Evolutionary conservation across 2,888 invertebrate genomes (phyloP), one percentile per base, ranked within the genome.

Genomic region (Chalcosyrphus nemorum): DNA sequence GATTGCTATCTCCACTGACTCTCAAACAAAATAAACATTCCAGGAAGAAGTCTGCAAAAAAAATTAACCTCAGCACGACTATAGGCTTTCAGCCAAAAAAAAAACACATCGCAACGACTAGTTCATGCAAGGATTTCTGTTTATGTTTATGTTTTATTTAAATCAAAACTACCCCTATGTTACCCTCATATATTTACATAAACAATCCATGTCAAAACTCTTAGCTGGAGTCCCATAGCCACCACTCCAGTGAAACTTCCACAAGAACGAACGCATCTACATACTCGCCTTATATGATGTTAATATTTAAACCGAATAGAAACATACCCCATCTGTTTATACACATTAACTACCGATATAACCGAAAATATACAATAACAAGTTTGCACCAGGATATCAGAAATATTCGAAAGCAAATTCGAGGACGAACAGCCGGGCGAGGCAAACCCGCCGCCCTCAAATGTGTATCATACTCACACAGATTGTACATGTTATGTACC

Each of bases 341-440:
- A 47, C 15, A 50, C 4, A 4, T 41, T 21, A 54, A 54, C 35
- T 13, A 56, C 17, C 35, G 38, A 59, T n/a, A 50, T 50, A 61
- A 52, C 52, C 41, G 32, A 72, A 57, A 72, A 63, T 63, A 72
- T 54, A 72, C 72, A 32, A 72, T 54, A 54, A 72, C 72, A 63
- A 72, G 32, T 43, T 72, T 54, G 7, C 15, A 61, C 52, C 63
- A 63, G 72, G 72, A 27, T 19, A 32, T 15, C 72, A 66, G 50
- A 17, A 66, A 1, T n/a, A 32, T 13, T 15, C 13, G 35, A 1
- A 32, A 13, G 47, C 7, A 5, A 32, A 47, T 19, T 13, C 24
- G 1, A 11, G 43, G 19, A 54, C n/a, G 24, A 2, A 13, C 4
- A 9, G 15, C 27, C 1, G 21, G 43, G 45, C 13, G 15, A 4